Base-by-base conservation (phyloP, 2,888 invertebrate species). In the Chaitophorus viminalis region DNA sequence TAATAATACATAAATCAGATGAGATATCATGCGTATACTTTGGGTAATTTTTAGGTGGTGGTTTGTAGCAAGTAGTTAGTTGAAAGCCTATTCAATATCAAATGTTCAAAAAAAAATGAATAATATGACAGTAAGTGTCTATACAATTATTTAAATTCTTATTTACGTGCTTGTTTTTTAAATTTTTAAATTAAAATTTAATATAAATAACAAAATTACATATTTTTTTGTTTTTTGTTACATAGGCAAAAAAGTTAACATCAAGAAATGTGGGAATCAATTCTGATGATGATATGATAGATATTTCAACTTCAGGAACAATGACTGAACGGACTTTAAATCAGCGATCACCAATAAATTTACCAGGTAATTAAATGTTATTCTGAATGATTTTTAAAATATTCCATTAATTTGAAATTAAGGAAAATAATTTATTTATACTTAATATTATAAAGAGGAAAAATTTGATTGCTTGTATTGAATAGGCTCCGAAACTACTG, bases 261-360 rank as follows among this genome's bases (percentile, higher is more conserved):
- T 72, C 79, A 39, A 86, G 78, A 79, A 79, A 79, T 79, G 52
- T 36, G 21, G 86, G 79, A 72, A 52, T 92, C 88, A 92, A 92
- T 90, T 92, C 92, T 77, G 94, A 94, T 91, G 94, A 94, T 91
- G 94, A 94, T 91, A 94, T 94, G 94, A 93, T 94, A 90, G 94
- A 94, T 91, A 94, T 94, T 90, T 93, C 93, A 82, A 94, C 94
- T 89, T 92, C 93, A 88, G 93, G 92, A 89, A 91, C 91, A 60
- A 90, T 91, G 52, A 90, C 90, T 86, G 91, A 91, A 74, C 89
- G 88, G 54, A 86, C 89, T 82, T 89, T 90, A 87, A 77, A 85
- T 39, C 77, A 88, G 79, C 83, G 87, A 89, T 76, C 89, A 89
- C 90, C 88, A 90, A 91, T 89, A 90, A 75, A 83, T 83, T 31